Conservation (phyloP, 2,888 invertebrate species). For the Macaria notata region DNA sequence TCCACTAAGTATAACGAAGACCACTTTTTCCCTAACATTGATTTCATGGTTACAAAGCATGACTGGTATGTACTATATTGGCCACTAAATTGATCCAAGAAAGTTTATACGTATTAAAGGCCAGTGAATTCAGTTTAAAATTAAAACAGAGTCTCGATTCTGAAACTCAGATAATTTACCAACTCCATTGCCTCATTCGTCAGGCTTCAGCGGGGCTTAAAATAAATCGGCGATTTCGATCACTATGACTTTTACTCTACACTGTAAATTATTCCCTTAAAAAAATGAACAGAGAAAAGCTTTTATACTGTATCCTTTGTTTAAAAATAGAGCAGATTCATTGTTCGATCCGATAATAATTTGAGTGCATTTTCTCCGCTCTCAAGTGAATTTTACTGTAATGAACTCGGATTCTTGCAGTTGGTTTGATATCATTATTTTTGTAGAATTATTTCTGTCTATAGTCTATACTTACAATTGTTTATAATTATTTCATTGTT, state of each 20-base stretch:
- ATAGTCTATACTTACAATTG: no score
- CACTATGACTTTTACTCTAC: conserved; percentile 35
- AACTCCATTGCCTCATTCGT: conserved; percentile 53
- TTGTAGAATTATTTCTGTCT: no score
- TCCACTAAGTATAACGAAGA: no score
- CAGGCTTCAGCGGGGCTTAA: conserved; percentile 46
- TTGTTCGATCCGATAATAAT: conserved; percentile 5
- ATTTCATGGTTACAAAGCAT: no score
- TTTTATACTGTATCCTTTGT: conserved; percentile 18
- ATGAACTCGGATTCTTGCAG: not conserved
- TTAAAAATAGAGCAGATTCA: conserved; percentile 15
- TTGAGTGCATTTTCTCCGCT: conserved; percentile 6
- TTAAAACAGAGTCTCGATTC: conserved; percentile 24
- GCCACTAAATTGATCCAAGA: no score
- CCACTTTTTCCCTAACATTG: no score
- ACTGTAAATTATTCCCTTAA: conserved; percentile 22
- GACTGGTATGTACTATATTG: no score
- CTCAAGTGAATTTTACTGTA: not conserved
- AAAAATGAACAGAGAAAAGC: conserved; percentile 22
- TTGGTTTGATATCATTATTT: not conserved
- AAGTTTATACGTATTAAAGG: no score
- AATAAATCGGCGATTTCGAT: conserved; percentile 45
- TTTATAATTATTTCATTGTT: no score
- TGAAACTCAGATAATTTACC: conserved; percentile 48
- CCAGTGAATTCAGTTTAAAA: no score